Conservation (phyloP, 2,888 invertebrate genomes). For the Leptura quadrifasciata region DNA sequence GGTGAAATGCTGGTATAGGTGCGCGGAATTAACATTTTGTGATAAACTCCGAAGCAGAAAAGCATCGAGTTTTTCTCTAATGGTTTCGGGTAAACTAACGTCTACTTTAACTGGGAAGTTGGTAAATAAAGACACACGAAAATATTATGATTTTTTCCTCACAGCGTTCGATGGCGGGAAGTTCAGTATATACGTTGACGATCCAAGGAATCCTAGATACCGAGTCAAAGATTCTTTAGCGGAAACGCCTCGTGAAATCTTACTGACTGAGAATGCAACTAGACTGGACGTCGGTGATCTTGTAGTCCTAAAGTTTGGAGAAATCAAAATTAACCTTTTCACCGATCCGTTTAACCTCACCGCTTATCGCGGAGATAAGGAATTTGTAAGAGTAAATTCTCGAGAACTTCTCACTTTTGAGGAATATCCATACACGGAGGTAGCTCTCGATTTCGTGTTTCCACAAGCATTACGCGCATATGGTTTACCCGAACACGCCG, state of each 20-base stretch:
- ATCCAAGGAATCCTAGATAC: conserved; percentile 14
- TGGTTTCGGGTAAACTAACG: conserved; percentile 25
- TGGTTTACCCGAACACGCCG: conserved; percentile 93
- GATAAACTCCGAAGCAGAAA: conserved; percentile 26
- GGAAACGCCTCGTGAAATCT: conserved; percentile 25
- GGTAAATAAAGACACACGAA: conserved; percentile 24
- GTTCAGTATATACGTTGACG: conserved; percentile 33
- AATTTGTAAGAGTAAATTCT: conserved; percentile 24
- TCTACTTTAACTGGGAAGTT: conserved; percentile 30
- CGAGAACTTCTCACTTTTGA: conserved; percentile 24
- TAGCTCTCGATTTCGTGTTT: conserved; percentile 47
- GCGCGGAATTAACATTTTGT: conserved; percentile 27
- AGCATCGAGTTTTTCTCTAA: background rate
- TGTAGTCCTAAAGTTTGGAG: conserved; percentile 14
- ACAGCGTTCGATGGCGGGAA: conserved; percentile 33
- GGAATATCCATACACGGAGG: conserved; percentile 26
- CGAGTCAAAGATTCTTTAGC: conserved; percentile 25
- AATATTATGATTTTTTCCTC: conserved; percentile 32
- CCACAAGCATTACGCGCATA: conserved; percentile 49
- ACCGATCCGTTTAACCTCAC: conserved; percentile 36
- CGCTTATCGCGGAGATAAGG: conserved; percentile 13
- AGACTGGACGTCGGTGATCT: conserved; percentile 8
- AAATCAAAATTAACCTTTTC: conserved; percentile 20
- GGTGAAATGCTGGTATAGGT: conserved; percentile 33
- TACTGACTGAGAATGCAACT: conserved; percentile 18